Base-by-base conservation (phyloP, 2,888 invertebrate species). In the Calliphora vomitoria region DNA sequence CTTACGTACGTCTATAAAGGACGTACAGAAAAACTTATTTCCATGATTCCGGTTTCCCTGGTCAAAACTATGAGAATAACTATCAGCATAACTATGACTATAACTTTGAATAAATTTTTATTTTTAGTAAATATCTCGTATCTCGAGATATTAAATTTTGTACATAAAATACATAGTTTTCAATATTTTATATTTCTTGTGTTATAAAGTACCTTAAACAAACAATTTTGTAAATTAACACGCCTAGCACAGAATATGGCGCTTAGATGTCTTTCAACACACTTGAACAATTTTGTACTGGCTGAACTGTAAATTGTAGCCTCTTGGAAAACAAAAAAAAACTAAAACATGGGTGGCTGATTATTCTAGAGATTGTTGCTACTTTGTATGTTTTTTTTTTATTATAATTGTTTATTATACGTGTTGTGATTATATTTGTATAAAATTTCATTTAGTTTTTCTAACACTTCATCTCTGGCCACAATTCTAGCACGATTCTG, bases 361-460 rank as follows among this genome's bases (percentile, higher is more conserved):
- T 86, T 85, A 78, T 76, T 69, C 25, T 50, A 25, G 44, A 80
- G 38, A 60, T 72, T 50, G 53, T 66, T 86, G 79, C 66, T 81
- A 41, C 20, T 50, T 47, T 60, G 38, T 66, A 76, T 66, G 74
- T 80, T 55, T 86, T 76, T 58, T 69, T 85, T 20, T 62, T 62
- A 25, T n/a, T 64, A 68, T 50, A 76, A 83, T 83, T 78, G 64
- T 83, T 83, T 83, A 78, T 71, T 71, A 69, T 83, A 69, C 83
- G 71, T 83, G 83, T 78, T 83, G 71, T 64, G 83, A 83, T 78
- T 71, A 38, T 35, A 50, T 71, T 50, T 53, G 8, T 62, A 71
- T 62, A 35, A 15, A 82, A 25, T 50, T 72, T 47, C 25, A 64
- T 44, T 75, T 58, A 15, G 31, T 11, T 13, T 66, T 64, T 71